Evolutionary conservation across 2,113 vertebrate species (phyloP), one percentile per base, ranked within the genome.

Genomic region (Tangachromis dhanisi): DNA sequence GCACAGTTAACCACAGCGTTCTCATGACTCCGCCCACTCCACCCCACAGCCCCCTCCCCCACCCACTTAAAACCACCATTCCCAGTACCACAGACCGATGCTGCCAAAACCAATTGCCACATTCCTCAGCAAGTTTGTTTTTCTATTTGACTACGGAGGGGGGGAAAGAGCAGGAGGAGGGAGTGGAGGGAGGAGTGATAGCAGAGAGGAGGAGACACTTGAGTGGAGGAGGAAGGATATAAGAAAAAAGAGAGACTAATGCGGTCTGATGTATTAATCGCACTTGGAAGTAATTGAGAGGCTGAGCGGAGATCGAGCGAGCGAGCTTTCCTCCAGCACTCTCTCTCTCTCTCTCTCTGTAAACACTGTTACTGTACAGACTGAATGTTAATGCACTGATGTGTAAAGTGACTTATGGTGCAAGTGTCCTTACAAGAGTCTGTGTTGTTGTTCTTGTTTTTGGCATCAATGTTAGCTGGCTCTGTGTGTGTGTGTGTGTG

Each of bases 191-290:
- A 61, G 80, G 80, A 47, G 47, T 49, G 29, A 79, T 21, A 14
- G 29, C 16, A 45, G 29, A 29, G 80, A 61, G 80, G 80, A 61
- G 80, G 80, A 82, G 80, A 59, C 31, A 42, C 29, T 17, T 14
- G 33, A 38, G 84, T 8, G 7, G 84, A 59, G 53, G 53, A 49
- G 49, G 42, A 49, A 42, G 78, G 84, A 84, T 31, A 21, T 47
- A 8, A 14, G 16, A 79, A 45, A 33, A 80, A 47, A 29, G 61
- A 19, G 81, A 90, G 89, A 88, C 90, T 95, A 94, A 96, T 95
- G 91, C 86, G 51, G 90, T 31, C 51, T 95, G 94, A 96, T 95
- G 92, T 93, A 95, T 96, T 95, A 95, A 96, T 96, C 95, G 93
- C 92, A 92, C 89, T 85, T 88, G 79, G 92, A 89, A 76, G 92